These are phyloP conservation scores for Megastigmus dorsalis DNA, from an alignment of 2,888 invertebrate species.

Conservation along the genomic window DNA sequence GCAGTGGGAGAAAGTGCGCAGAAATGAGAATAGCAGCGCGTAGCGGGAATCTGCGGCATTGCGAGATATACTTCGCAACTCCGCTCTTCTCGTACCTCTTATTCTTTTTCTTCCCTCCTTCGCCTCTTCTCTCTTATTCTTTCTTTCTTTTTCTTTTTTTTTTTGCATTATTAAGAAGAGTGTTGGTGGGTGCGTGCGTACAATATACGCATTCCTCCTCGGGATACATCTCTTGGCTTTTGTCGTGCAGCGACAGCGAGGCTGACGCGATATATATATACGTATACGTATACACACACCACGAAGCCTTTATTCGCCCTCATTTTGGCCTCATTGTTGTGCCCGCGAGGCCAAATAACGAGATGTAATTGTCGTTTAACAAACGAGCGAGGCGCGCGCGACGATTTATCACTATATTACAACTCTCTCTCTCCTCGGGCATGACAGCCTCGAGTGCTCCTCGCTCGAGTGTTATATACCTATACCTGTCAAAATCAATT, in stretches of 20 bases:
- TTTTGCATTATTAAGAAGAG: conserved; percentile 13
- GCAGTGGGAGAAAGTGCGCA: neutral
- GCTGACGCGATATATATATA: no score
- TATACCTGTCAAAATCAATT: no score
- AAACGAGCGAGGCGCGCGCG: conserved; percentile 5
- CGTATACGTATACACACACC: neutral
- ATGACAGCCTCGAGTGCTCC: no score
- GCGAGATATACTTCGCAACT: conserved; percentile 26
- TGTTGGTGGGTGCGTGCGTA: neutral
- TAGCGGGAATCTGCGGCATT: neutral
- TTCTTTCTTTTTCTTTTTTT: neutral
- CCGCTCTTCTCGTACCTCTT: no score
- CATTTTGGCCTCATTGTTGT: conserved; percentile 18
- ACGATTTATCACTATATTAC: conserved; percentile 31
- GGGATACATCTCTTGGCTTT: neutral
- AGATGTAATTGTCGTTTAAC: conserved; percentile 48
- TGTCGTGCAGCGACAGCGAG: neutral
- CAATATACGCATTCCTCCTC: no score
- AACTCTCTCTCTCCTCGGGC: neutral
- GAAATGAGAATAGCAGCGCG: conserved; percentile 20
- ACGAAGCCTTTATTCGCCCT: conserved; percentile 1
- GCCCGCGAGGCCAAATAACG: conserved; percentile 23
- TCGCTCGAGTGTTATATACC: no score
- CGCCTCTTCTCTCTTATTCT: no score
- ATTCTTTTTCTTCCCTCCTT: no score